Percentiles rank a stretch among this genome's conserved stretches.
These are phyloP conservation scores for Eulemur coronatus DNA, from an alignment of 2,797 vertebrate species.

Conservation along the genomic window DNA sequence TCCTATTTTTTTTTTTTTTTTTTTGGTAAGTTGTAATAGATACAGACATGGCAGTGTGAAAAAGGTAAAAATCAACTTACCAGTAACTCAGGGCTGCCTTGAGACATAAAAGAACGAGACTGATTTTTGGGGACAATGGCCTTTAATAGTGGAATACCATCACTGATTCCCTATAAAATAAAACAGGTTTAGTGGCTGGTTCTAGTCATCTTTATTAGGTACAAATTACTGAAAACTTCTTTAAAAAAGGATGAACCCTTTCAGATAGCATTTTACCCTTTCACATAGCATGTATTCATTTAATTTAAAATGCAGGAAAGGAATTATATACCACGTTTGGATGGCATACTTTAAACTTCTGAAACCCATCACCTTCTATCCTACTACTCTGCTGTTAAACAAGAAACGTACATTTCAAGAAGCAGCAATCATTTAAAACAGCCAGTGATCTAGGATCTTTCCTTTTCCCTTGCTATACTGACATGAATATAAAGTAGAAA, in stretches of 20 bases:
- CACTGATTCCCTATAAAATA: constrained; percentile 93
- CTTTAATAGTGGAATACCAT: constrained; percentile 93
- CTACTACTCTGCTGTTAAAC: not conserved
- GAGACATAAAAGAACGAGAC: constrained; percentile 96
- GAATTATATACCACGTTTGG: not conserved
- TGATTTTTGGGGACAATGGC: constrained; percentile 95
- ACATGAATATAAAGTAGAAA: constrained; percentile 54
- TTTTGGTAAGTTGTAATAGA: not conserved
- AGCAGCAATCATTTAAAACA: not conserved
- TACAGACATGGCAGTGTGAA: not conserved
- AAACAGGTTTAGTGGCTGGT: constrained; percentile 45
- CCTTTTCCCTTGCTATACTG: not conserved
- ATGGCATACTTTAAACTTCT: constrained; percentile 8
- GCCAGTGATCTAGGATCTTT: not conserved
- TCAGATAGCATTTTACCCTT: not conserved
- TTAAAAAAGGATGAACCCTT: constrained; percentile 1
- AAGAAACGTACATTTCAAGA: not conserved
- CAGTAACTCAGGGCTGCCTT: constrained; percentile 95
- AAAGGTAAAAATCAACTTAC: constrained; percentile 84
- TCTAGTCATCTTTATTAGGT: constrained; percentile 26
- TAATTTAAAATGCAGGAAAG: constrained; percentile 41
- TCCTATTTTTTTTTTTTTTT: not conserved
- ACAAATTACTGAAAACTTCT: constrained; percentile 39
- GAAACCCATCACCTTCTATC: not conserved
- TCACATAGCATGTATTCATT: not conserved